Conservation (phyloP, 2,888 invertebrate species). For the Amblyjoppa fuscipennis region DNA sequence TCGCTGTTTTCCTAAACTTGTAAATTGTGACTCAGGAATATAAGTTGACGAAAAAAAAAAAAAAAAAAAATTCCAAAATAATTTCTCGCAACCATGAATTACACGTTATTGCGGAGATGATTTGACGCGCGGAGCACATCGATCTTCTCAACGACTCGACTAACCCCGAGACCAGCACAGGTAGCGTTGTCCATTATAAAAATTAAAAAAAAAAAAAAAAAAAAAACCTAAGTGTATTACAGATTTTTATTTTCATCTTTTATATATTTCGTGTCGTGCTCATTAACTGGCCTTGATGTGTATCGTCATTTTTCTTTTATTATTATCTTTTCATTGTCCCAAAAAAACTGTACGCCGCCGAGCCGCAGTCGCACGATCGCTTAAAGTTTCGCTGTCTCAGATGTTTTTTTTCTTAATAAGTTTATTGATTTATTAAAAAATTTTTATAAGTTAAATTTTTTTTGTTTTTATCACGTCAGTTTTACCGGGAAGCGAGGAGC, state of each 20-base stretch:
- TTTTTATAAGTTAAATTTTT: background rate
- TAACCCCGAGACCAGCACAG: constrained; percentile 55
- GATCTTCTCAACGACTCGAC: constrained; percentile 61
- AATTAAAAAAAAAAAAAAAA: background rate
- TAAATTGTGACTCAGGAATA: constrained; percentile 6
- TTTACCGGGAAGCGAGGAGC: constrained; percentile 36
- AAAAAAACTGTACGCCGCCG: constrained; percentile 51
- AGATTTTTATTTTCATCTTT: constrained; percentile 25
- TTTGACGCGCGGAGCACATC: constrained; percentile 63
- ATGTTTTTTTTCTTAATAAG: background rate
- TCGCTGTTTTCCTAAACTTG: constrained; percentile 1
- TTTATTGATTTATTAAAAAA: background rate
- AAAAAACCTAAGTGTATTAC: constrained; percentile 16
- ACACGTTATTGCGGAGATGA: constrained; percentile 55
- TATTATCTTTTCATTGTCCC: constrained; percentile 54
- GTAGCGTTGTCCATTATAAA: constrained; percentile 54
- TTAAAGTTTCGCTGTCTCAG: background rate
- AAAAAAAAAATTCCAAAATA: background rate
- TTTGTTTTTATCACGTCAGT: background rate
- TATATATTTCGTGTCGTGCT: constrained; percentile 79
- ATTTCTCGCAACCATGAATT: constrained; percentile 22
- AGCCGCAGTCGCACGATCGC: constrained; percentile 43
- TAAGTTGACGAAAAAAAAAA: constrained; percentile 23
- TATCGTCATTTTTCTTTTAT: constrained; percentile 66
- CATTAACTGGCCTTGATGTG: constrained; percentile 70